Percentiles rank a stretch among this genome's conserved stretches.
Evolutionary conservation across 2,113 vertebrate genomes (phyloP).

Genomic region (Lasiurus borealis): DNA sequence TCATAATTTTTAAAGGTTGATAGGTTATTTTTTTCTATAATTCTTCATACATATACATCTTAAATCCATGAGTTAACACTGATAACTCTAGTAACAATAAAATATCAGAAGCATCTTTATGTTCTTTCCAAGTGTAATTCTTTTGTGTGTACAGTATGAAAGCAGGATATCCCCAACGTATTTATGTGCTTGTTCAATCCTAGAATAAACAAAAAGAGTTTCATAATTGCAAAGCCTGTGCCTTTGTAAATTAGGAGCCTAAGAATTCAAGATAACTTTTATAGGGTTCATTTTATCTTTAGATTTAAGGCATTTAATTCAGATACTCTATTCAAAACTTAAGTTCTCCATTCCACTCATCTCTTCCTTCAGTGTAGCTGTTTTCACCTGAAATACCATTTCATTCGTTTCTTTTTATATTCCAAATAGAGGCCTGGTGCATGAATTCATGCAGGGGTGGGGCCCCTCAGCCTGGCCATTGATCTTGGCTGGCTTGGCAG

Average conservation of each 20-base stretch:
- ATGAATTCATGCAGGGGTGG: no score
- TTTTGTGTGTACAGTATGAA: background rate
- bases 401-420: background rate
- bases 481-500: no score
- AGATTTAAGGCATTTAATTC: background rate
- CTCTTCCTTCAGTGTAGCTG: background rate
- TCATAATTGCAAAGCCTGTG: background rate
- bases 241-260: background rate
- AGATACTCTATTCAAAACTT: background rate
- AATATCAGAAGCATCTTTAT: background rate
- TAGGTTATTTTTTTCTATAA: background rate
- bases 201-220: constrained; percentile 3
- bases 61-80: background rate
- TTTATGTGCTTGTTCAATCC: background rate
- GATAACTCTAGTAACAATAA: background rate
- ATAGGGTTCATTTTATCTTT: constrained; percentile 14
- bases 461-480: no score
- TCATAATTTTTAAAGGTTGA: background rate
- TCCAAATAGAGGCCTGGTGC: background rate
- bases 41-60: background rate
- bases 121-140: background rate
- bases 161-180: background rate
- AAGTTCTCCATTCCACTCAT: background rate
- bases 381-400: background rate
- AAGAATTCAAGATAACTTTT: background rate